Evolutionary conservation across 2,113 vertebrate genomes (phyloP).

Genomic region (Salvelinus fontinalis): DNA sequence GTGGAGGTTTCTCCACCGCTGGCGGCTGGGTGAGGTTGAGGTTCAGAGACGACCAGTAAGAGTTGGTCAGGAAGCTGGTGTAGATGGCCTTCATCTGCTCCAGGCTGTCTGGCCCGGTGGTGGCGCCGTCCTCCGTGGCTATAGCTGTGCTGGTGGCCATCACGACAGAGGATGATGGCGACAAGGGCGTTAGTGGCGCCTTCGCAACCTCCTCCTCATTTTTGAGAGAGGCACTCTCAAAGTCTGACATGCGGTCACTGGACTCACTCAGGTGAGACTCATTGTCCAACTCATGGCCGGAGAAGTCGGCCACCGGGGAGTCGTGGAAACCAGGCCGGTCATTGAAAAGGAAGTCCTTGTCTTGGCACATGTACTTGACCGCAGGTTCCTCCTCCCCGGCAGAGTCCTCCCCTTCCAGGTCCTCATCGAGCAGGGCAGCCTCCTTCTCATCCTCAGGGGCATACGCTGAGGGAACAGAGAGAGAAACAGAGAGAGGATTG

Average conservation of each 20-base stretch:
- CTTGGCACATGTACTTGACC: slow-evolving; percentile 86
- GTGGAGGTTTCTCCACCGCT: slow-evolving; percentile 79
- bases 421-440: slow-evolving; percentile 88
- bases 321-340: slow-evolving; percentile 86
- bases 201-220: slow-evolving; percentile 87
- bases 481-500: slow-evolving; percentile 28
- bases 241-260: slow-evolving; percentile 96
- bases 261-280: slow-evolving; percentile 97
- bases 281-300: slow-evolving; percentile 97
- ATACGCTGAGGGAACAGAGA: slow-evolving; percentile 81
- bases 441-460: slow-evolving; percentile 95
- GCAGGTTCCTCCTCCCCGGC: slow-evolving; percentile 87
- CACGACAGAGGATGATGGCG: slow-evolving; percentile 54
- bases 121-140: slow-evolving; percentile 42
- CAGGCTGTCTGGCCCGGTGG: slow-evolving; percentile 84
- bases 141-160: slow-evolving; percentile 50
- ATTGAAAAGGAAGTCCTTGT: slow-evolving; percentile 85
- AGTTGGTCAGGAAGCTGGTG: slow-evolving; percentile 96
- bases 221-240: slow-evolving; percentile 91
- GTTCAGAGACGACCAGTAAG: slow-evolving; percentile 97
- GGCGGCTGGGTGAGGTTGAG: slow-evolving; percentile 87
- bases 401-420: slow-evolving; percentile 85
- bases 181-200: slow-evolving; percentile 75
- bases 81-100: slow-evolving; percentile 99
- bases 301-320: slow-evolving; percentile 91